Conservation (phyloP, 2,113 vertebrate species). For the Manacus vitellinus region DNA sequence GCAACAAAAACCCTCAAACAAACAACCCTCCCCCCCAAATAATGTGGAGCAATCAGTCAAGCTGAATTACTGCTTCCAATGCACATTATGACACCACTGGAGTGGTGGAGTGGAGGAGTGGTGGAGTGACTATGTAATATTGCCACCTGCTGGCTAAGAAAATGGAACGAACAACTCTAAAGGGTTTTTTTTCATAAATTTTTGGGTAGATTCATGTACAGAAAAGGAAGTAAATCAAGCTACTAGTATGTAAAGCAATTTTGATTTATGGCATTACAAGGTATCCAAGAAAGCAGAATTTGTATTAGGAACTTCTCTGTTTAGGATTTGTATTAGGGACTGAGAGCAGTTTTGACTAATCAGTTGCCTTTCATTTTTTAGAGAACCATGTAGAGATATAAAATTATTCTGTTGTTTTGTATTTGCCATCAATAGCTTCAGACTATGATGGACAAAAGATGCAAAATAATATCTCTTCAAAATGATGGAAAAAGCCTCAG, state of each 20-base stretch:
- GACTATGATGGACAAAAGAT: neutral
- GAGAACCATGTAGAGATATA: neutral
- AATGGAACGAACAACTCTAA: neutral
- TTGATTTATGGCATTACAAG: neutral
- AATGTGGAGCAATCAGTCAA: neutral
- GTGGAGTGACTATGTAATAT: neutral
- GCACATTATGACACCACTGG: fast-evolving
- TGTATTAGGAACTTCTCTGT: neutral
- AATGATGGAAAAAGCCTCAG: neutral
- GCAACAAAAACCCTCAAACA: neutral
- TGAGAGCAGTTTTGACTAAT: neutral
- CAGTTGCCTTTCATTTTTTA: neutral
- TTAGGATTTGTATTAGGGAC: neutral
- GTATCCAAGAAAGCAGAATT: neutral
- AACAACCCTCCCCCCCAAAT: too few species aligned
- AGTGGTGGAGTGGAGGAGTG: neutral
- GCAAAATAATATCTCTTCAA: neutral
- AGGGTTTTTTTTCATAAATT: neutral
- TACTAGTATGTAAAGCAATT: neutral
- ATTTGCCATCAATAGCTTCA: neutral
- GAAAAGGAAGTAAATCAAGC: neutral
- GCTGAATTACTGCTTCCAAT: neutral
- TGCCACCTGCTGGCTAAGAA: conserved; percentile 24
- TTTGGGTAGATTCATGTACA: neutral
- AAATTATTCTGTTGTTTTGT: neutral